Base-by-base conservation (phyloP, 2,888 invertebrate genomes). In the Seladonia tumulorum region DNA sequence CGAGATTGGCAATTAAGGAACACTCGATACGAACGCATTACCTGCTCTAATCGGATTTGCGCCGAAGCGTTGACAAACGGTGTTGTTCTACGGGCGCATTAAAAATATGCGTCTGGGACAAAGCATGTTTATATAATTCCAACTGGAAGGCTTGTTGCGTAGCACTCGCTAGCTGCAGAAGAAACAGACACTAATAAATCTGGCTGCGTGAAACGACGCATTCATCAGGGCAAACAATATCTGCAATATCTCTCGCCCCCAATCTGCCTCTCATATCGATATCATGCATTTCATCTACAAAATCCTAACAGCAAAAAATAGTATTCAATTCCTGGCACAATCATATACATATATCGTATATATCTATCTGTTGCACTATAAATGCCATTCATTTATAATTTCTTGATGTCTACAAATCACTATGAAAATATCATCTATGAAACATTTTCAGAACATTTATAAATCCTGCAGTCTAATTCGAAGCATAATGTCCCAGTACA, bases 61-160 rank as follows among this genome's bases (percentile, higher is more conserved):
- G 68, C 18, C 49, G 29, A 78, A 16, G 16, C 57, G 63, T n/a
- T 42, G 70, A 53, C 75, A 60, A 76, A 71, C 66, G 29, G 42
- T 29, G n/a, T 35, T 66, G 42, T 77, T 71, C 42, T 47, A 39
- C 60, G 79, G 79, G 45, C 57, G 83, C 39, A 63, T 73, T 76
- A 74, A 72, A 70, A 76, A 76, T 78, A 68, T 60, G 76, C 57
- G 76, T 68, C 79, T 75, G 74, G 29, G 71, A 81, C 79, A 81
- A 87, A 88, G 63, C 74, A 71, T 73, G 63, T 84, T 79, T 80
- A 79, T 87, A 76, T 84, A 87, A 88, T 83, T 86, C 76, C 63
- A 18, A 66, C 35, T 29, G 29, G 63, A 66, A 29, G 60, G 35
- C 45, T 66, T 14, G n/a, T 22, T 75, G 53, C 49, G n/a, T 72